These are phyloP conservation scores for Girardia tigrina DNA, from an alignment of 2,888 invertebrate genomes.

Conservation along the genomic window DNA sequence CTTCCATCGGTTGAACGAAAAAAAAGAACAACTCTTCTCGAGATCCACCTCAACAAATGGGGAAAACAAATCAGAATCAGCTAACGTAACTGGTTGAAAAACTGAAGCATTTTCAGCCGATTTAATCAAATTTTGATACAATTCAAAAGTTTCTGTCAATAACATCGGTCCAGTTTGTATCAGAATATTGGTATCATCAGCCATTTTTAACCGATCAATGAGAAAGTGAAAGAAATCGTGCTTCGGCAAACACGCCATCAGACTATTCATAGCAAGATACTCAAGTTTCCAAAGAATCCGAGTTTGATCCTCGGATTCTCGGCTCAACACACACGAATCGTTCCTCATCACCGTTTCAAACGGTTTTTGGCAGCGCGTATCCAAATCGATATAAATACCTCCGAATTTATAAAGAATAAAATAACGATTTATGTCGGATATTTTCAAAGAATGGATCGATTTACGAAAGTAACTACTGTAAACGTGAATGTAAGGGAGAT, in stretches of 20 bases:
- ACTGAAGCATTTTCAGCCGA: not conserved
- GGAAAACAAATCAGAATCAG: not conserved
- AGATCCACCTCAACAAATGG: not conserved
- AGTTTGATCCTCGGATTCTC: slow-evolving; percentile 28
- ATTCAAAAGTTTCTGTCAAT: not conserved
- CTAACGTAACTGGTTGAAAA: not conserved
- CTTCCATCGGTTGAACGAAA: not conserved
- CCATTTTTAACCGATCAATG: slow-evolving; percentile 26
- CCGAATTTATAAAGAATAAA: slow-evolving; percentile 27
- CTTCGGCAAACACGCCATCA: slow-evolving; percentile 25
- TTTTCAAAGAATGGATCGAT: not conserved
- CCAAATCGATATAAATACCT: slow-evolving; percentile 34
- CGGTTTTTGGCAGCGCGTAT: slow-evolving; percentile 25
- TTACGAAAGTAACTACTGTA: not conserved
- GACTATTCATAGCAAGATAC: slow-evolving; percentile 29
- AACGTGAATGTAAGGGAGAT: not conserved
- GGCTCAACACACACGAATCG: slow-evolving; percentile 25
- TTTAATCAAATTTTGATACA: not conserved
- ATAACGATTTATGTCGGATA: not conserved
- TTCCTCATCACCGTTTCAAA: not conserved
- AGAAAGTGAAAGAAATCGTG: slow-evolving; percentile 30
- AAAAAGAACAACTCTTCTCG: not conserved
- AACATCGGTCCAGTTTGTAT: not conserved
- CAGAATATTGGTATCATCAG: not conserved
- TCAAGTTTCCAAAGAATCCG: slow-evolving; percentile 27